Conservation (phyloP, 2,888 invertebrate species). For the Agriopis marginaria region DNA sequence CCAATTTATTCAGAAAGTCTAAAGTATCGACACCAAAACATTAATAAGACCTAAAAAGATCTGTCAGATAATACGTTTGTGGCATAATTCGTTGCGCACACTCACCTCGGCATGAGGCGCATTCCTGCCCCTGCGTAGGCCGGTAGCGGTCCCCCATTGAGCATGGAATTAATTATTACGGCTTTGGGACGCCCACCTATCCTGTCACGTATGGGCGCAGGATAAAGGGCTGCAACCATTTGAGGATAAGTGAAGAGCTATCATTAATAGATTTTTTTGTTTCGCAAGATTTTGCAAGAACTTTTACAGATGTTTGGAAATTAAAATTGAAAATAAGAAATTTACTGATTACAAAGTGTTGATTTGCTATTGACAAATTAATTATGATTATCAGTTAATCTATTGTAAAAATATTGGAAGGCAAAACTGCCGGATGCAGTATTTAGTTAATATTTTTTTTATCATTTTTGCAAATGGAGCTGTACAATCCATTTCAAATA, state of each 20-base stretch:
- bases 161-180: conserved; percentile 54
- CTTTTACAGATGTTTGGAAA: no score
- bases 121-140: conserved; percentile 44
- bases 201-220: conserved; percentile 36
- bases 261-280: neutral
- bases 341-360: no score
- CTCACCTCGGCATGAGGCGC: neutral
- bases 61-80: conserved; percentile 7
- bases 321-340: no score
- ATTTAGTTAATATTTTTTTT: no score
- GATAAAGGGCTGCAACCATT: conserved; percentile 29
- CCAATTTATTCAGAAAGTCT: no score
- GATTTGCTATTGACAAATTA: no score
- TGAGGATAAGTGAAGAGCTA: neutral
- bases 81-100: conserved; percentile 6
- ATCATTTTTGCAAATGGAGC: no score
- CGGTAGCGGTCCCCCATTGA: conserved; percentile 50
- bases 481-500: no score
- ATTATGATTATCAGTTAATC: no score
- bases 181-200: conserved; percentile 53
- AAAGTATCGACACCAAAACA: neutral
- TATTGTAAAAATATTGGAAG: no score
- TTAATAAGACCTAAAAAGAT: conserved; percentile 7
- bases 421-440: no score
- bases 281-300: neutral